Evolutionary conservation across 1,140 invertebrate species (phyloP).

Genomic region (Forficula auricularia): DNA sequence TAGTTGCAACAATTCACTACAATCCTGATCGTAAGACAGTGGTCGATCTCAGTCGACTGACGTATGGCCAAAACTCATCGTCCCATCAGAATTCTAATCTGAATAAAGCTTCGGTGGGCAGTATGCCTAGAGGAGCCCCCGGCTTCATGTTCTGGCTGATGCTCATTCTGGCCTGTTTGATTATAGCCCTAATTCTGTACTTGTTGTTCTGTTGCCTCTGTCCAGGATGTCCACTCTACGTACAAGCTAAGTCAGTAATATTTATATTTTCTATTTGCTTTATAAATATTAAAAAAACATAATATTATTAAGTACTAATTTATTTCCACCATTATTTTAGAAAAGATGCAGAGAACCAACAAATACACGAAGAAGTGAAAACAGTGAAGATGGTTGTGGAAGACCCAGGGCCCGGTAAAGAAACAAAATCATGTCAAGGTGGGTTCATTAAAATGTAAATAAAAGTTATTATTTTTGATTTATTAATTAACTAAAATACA

Average conservation of each 20-base stretch:
- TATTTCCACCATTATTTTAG: slow-evolving; percentile 26
- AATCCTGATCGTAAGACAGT: slow-evolving; percentile 36
- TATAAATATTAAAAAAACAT: too few species aligned
- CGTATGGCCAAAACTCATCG: too few species aligned
- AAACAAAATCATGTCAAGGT: slow-evolving; percentile 46
- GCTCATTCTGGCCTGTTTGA: slow-evolving; percentile 49
- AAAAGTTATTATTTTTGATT: too few species aligned
- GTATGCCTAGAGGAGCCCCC: too few species aligned
- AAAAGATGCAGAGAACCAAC: slow-evolving; percentile 46
- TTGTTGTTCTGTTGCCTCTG: slow-evolving; percentile 63
- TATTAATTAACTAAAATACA: neutral
- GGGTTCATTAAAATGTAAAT: too few species aligned
- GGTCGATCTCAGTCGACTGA: slow-evolving; percentile 36
- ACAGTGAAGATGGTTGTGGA: slow-evolving; percentile 20
- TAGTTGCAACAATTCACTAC: slow-evolving; percentile 52
- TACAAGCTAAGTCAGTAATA: slow-evolving; percentile 30
- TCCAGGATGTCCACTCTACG: slow-evolving; percentile 61
- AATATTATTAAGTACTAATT: too few species aligned
- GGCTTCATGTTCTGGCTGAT: slow-evolving; percentile 42
- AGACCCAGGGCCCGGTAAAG: slow-evolving; percentile 41
- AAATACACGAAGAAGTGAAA: slow-evolving; percentile 21
- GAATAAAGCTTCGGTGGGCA: too few species aligned
- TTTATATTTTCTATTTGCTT: too few species aligned
- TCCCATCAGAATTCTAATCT: too few species aligned
- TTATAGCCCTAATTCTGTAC: slow-evolving; percentile 48